phyloP scores from a whole-genome alignment of 2,888 invertebrate genomes.

The Endotricha flammealis region DNA sequence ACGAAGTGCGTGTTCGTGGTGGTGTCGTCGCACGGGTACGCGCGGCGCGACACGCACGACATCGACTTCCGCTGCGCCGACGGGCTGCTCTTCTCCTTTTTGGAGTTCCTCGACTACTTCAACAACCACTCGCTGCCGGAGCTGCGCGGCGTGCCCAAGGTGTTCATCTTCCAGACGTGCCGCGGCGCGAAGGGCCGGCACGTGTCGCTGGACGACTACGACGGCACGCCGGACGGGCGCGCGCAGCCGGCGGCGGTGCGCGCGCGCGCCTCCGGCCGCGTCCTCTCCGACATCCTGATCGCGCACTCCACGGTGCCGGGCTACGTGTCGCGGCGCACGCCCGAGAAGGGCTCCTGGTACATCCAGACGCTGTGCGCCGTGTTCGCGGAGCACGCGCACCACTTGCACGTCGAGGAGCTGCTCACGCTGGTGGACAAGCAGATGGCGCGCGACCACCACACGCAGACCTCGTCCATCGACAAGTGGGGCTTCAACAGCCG shows the following conservation, averaged over 20 bases:
- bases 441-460: constrained; percentile 51
- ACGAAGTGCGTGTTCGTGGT: constrained; percentile 81
- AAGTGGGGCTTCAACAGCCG: constrained; percentile 81
- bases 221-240: constrained; percentile 20
- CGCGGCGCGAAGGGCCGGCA: constrained; percentile 18
- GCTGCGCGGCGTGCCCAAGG: constrained; percentile 81
- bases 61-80: constrained; percentile 80
- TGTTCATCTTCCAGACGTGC: constrained; percentile 86
- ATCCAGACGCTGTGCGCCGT: constrained; percentile 82
- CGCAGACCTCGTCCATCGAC: constrained; percentile 81
- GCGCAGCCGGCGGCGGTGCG: constrained; percentile 35
- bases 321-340: constrained; percentile 79
- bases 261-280: constrained; percentile 20
- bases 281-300: constrained; percentile 80
- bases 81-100: constrained; percentile 65
- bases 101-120: constrained; percentile 79
- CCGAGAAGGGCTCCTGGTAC: constrained; percentile 82
- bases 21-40: constrained; percentile 82
- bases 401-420: constrained; percentile 81
- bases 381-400: constrained; percentile 81
- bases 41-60: constrained; percentile 57
- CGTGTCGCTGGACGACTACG: constrained; percentile 17
- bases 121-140: constrained; percentile 70
- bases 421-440: constrained; percentile 79
- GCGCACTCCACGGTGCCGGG: constrained; percentile 82